phyloP scores from a whole-genome alignment of 2,797 vertebrate genomes.

The Heterohyrax brucei region DNA sequence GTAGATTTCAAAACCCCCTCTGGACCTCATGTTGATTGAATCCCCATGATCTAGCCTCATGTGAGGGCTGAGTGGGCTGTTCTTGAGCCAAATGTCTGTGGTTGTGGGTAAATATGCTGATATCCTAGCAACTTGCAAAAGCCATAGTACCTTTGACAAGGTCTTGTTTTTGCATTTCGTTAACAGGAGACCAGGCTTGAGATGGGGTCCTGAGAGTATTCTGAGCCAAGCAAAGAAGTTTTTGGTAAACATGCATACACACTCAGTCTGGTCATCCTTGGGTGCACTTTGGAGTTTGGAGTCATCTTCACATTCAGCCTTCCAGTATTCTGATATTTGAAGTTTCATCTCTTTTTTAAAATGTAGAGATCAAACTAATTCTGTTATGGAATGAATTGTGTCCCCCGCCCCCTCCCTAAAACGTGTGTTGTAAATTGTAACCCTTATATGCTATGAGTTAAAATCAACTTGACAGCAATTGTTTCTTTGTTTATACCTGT shows the following conservation, averaged over 20 bases:
- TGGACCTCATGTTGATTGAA: slow-evolving; percentile 62
- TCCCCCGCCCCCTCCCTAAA: not conserved
- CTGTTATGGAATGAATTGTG: not conserved
- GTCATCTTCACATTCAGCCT: not conserved
- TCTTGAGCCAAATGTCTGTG: slow-evolving; percentile 71
- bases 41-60: slow-evolving; percentile 60
- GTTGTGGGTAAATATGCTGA: slow-evolving; percentile 76
- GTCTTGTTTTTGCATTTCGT: slow-evolving; percentile 50
- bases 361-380: not conserved
- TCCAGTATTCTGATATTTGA: slow-evolving; percentile 10
- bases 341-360: not conserved
- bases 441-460: not conserved
- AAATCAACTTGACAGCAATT: too few species aligned
- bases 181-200: slow-evolving; percentile 51
- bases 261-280: slow-evolving; percentile 57
- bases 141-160: slow-evolving; percentile 60
- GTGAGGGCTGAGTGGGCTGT: slow-evolving; percentile 72
- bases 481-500: too few species aligned
- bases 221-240: slow-evolving; percentile 45
- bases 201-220: slow-evolving; percentile 29
- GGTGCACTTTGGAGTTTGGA: not conserved
- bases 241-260: slow-evolving; percentile 36
- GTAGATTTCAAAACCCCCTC: slow-evolving; percentile 62
- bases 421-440: not conserved
- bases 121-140: slow-evolving; percentile 82